These are phyloP conservation scores for Emys orbicularis DNA, from an alignment of 2,797 vertebrate species.

Conservation along the genomic window DNA sequence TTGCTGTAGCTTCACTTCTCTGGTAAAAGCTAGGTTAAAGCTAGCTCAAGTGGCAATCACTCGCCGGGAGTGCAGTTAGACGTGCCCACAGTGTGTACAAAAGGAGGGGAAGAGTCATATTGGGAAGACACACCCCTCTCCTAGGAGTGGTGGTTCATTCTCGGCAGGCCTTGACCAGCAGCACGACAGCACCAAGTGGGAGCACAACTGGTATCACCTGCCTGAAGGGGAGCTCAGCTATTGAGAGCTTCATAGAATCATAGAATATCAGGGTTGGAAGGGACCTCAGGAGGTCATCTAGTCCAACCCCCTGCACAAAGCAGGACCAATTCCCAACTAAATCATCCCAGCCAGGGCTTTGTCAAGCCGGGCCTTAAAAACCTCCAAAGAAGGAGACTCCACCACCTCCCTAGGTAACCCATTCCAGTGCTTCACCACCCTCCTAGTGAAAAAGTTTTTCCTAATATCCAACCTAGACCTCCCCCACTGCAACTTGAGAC, in stretches of 20 bases:
- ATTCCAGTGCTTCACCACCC: too few relatives aligned
- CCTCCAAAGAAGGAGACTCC: too few relatives aligned
- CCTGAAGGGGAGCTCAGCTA: conserved; percentile 31
- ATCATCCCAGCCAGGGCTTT: too few relatives aligned
- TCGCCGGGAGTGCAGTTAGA: neutral
- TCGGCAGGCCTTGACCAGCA: neutral
- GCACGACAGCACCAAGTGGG: neutral
- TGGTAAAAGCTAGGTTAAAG: neutral
- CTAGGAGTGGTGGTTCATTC: neutral
- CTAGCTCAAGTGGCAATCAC: neutral
- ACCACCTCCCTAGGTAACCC: too few relatives aligned
- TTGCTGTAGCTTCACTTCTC: neutral
- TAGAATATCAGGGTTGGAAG: too few relatives aligned
- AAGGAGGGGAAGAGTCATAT: neutral
- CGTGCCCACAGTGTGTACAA: neutral
- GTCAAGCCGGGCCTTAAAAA: too few relatives aligned
- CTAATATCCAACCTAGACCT: too few relatives aligned
- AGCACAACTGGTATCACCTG: conserved; percentile 10
- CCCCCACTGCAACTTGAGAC: too few relatives aligned
- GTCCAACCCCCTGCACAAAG: too few relatives aligned
- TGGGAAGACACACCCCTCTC: neutral
- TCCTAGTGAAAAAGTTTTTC: too few relatives aligned
- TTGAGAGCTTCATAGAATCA: neutral
- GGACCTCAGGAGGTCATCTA: too few relatives aligned
- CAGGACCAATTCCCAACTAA: too few relatives aligned